Evolutionary conservation across 2,113 vertebrate species (phyloP).

Genomic region (Sinocyclocheilus maitianheensis): DNA sequence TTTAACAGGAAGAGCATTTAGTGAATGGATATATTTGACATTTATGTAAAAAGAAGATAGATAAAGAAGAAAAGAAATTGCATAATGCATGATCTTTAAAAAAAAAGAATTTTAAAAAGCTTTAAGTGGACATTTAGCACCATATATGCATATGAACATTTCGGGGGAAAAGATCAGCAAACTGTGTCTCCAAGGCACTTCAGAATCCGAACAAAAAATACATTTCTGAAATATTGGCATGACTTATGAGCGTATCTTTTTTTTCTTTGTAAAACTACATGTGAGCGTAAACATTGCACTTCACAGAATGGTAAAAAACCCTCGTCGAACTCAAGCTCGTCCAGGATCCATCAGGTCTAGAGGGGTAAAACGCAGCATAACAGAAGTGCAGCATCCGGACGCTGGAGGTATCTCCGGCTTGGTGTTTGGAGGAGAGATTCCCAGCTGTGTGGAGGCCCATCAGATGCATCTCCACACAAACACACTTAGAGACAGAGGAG

Average conservation of each 20-base stretch:
- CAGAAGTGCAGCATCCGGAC: constrained; percentile 48
- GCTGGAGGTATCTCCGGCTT: constrained; percentile 36
- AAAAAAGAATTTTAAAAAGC: constrained; percentile 45
- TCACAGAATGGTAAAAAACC: constrained; percentile 39
- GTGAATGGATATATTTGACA: constrained; percentile 29
- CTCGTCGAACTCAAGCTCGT: neutral
- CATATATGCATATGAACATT: constrained; percentile 46
- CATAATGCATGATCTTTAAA: constrained; percentile 50
- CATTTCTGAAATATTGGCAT: constrained; percentile 6
- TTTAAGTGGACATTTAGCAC: constrained; percentile 54
- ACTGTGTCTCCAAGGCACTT: constrained; percentile 58
- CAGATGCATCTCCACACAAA: constrained; percentile 88
- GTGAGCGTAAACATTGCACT: constrained; percentile 59
- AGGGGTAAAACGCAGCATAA: constrained; percentile 52
- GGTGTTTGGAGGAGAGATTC: too few species aligned
- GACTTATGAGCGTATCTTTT: too few species aligned
- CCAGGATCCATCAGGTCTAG: neutral
- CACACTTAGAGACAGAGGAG: constrained; percentile 68
- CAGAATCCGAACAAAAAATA: constrained; percentile 41
- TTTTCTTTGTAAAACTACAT: constrained; percentile 27
- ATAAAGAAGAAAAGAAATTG: constrained; percentile 30
- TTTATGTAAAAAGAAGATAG: constrained; percentile 39
- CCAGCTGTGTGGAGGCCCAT: constrained; percentile 49
- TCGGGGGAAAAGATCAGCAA: constrained; percentile 47
- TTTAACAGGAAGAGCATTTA: constrained; percentile 51